Percentiles rank a stretch among this genome's conserved stretches.
Evolutionary conservation across 2,113 vertebrate genomes (phyloP).

Genomic region (Cyprinodon tularosa): DNA sequence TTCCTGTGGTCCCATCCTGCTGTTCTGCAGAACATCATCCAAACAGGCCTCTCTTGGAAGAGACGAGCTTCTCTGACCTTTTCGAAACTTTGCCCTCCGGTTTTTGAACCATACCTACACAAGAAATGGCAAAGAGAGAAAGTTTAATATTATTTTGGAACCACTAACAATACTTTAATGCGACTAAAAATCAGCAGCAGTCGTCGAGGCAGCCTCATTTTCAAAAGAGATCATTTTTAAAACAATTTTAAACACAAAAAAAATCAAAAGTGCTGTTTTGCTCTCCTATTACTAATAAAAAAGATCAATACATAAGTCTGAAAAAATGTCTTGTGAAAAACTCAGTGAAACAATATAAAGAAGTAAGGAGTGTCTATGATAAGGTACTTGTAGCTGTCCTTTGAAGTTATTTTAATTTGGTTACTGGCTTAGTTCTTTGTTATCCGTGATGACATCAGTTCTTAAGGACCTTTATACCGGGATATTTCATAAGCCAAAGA

Average conservation of each 20-base stretch:
- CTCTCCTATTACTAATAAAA: too few relatives aligned
- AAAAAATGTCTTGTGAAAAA: too few relatives aligned
- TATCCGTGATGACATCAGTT: too few relatives aligned
- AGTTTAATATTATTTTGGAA: neutral
- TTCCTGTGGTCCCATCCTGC: conserved; percentile 37
- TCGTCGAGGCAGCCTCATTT: neutral
- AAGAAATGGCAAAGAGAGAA: neutral
- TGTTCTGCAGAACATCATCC: conserved; percentile 22
- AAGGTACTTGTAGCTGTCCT: neutral
- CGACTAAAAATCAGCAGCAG: neutral
- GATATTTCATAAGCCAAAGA: neutral
- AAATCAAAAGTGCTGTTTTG: too few relatives aligned
- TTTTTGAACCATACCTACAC: conserved; percentile 87
- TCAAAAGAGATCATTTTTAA: too few relatives aligned
- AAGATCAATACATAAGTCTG: too few relatives aligned
- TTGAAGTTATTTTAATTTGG: neutral
- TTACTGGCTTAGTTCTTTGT: too few relatives aligned
- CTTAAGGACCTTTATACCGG: neutral
- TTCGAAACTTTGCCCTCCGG: conserved; percentile 84
- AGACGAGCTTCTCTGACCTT: conserved; percentile 73
- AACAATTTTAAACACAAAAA: too few relatives aligned
- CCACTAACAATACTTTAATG: neutral
- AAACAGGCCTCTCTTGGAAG: conserved; percentile 44
- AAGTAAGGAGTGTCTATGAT: too few relatives aligned
- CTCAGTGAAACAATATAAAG: too few relatives aligned